phyloP scores from a whole-genome alignment of 2,888 invertebrate species.

The Malacosoma neustria region DNA sequence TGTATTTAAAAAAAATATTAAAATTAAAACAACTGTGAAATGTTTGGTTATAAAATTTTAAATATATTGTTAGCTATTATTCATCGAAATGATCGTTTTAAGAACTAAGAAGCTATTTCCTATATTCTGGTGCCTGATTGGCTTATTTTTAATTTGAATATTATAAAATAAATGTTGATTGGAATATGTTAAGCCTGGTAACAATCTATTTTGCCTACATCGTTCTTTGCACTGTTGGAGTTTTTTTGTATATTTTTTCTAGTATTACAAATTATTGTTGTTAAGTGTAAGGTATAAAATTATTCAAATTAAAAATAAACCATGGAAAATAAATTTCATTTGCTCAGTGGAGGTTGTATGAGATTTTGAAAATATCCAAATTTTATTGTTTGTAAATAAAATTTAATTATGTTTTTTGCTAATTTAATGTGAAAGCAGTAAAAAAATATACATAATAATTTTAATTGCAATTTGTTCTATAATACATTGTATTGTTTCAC shows the following conservation, averaged over 20 bases:
- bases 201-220: too few relatives aligned
- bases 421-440: background rate
- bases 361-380: constrained; percentile 2
- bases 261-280: too few relatives aligned
- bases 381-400: constrained; percentile 7
- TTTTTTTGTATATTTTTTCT: too few relatives aligned
- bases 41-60: background rate
- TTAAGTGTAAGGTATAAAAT: too few relatives aligned
- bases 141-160: background rate
- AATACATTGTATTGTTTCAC: too few relatives aligned
- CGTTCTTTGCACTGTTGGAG: too few relatives aligned
- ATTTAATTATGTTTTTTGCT: constrained; percentile 1
- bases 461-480: too few relatives aligned
- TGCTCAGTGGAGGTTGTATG: constrained; percentile 65
- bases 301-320: background rate
- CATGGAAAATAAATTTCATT: constrained; percentile 15
- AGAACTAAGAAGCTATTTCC: background rate
- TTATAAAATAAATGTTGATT: background rate
- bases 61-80: background rate
- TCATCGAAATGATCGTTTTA: background rate
- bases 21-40: background rate
- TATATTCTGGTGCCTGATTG: background rate
- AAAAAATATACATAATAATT: too few relatives aligned
- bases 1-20: background rate
- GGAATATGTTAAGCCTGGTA: too few relatives aligned